Evolutionary conservation across 1,140 invertebrate species (phyloP).

Genomic region (Penaeus japonicus): DNA sequence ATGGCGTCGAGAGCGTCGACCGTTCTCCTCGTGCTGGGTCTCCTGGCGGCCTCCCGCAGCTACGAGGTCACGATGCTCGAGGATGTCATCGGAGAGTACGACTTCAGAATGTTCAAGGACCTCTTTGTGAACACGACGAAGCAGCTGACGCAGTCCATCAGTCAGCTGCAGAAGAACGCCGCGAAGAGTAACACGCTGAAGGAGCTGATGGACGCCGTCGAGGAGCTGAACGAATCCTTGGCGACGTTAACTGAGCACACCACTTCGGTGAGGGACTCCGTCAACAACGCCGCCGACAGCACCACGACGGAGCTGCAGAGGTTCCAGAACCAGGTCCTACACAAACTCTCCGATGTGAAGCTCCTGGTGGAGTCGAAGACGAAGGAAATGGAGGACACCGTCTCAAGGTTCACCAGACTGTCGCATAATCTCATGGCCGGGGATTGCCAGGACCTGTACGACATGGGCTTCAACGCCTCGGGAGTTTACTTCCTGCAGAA

Average conservation of each 20-base stretch:
- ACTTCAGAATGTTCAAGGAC: constrained; percentile 21
- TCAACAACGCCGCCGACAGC: constrained; percentile 23
- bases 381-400: neutral
- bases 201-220: constrained; percentile 21
- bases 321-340: constrained; percentile 18
- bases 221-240: neutral
- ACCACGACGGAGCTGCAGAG: constrained; percentile 1
- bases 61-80: constrained; percentile 38
- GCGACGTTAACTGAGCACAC: neutral
- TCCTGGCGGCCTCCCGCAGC: constrained; percentile 13
- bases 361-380: constrained; percentile 18
- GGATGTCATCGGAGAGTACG: constrained; percentile 38
- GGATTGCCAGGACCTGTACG: constrained; percentile 46
- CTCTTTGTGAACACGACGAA: constrained; percentile 39
- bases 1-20: neutral
- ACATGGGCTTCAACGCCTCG: constrained; percentile 30
- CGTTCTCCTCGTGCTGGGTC: neutral
- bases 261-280: neutral
- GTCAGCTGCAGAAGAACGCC: neutral
- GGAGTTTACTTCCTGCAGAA: constrained; percentile 45
- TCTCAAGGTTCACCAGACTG: neutral
- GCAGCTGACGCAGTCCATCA: neutral
- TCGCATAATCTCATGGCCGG: constrained; percentile 13
- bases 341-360: constrained; percentile 28
- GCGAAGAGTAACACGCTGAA: constrained; percentile 9